Evolutionary conservation across 1,140 invertebrate genomes (phyloP).

Genomic region (silkworm (Bombyx mori)): ASM3026992v2 NC_085119.1:5763501-5764000

Average conservation of each 20-base stretch:
- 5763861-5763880: not conserved
- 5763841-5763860: not conserved
- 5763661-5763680: slow-evolving; percentile 22
- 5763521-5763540: slow-evolving; percentile 53
- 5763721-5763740: slow-evolving; percentile 28
- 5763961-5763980: no score
- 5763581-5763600: slow-evolving; percentile 42
- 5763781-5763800: slow-evolving; percentile 32
- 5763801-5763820: slow-evolving; percentile 21
- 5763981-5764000: no score
- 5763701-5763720: slow-evolving; percentile 35
- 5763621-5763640: no score
- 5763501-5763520: slow-evolving; percentile 46
- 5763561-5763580: slow-evolving; percentile 50
- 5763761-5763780: slow-evolving; percentile 19
- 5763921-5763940: no score
- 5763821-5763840: slow-evolving; percentile 6
- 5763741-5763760: slow-evolving; percentile 15
- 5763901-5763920: no score
- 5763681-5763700: slow-evolving; percentile 21
- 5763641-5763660: slow-evolving; percentile 50
- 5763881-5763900: slow-evolving; percentile 2
- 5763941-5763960: no score
- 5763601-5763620: no score
- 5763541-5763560: slow-evolving; percentile 40